A percentile compares a stretch with the other conserved stretches of the same genome.
Conservation (phyloP, 2,888 invertebrate genomes). For the Panzeria rudis region DNA sequence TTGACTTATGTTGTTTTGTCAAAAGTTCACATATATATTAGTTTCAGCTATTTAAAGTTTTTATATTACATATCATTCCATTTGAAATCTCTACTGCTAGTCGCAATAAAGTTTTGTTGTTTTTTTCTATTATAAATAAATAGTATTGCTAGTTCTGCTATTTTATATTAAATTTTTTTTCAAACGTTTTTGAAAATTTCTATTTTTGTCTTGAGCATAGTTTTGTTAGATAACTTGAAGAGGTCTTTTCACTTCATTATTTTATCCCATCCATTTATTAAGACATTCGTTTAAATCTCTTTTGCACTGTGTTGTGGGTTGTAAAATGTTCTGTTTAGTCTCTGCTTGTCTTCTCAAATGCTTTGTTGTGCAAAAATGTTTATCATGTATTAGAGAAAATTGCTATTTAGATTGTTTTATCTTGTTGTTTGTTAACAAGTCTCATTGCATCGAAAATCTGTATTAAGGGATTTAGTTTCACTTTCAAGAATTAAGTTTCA, state of each 20-base stretch:
- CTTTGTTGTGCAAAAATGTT: slow-evolving; percentile 13
- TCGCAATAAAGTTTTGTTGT: too few species aligned
- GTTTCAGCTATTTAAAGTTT: too few species aligned
- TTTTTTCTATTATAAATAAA: too few species aligned
- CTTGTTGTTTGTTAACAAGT: slow-evolving; percentile 1
- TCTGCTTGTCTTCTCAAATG: background rate
- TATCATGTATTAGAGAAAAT: slow-evolving; percentile 13
- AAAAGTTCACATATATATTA: too few species aligned
- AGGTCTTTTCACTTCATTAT: background rate
- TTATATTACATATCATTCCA: too few species aligned
- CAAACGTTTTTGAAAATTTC: background rate
- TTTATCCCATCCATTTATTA: background rate
- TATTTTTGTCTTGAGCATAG: background rate
- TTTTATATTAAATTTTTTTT: too few species aligned
- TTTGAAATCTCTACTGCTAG: too few species aligned
- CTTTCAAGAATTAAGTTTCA: background rate
- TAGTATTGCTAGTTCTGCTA: too few species aligned
- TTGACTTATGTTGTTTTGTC: too few species aligned
- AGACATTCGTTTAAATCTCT: background rate
- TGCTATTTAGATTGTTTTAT: slow-evolving; percentile 1
- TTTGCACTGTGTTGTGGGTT: background rate
- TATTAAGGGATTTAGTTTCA: background rate
- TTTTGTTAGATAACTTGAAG: background rate
- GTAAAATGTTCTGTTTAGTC: background rate
- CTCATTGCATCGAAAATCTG: background rate